A percentile compares a stretch with the other conserved stretches of the same genome.
Evolutionary conservation across 2,113 vertebrate species (phyloP).

Genomic region (Cygnus atratus): DNA sequence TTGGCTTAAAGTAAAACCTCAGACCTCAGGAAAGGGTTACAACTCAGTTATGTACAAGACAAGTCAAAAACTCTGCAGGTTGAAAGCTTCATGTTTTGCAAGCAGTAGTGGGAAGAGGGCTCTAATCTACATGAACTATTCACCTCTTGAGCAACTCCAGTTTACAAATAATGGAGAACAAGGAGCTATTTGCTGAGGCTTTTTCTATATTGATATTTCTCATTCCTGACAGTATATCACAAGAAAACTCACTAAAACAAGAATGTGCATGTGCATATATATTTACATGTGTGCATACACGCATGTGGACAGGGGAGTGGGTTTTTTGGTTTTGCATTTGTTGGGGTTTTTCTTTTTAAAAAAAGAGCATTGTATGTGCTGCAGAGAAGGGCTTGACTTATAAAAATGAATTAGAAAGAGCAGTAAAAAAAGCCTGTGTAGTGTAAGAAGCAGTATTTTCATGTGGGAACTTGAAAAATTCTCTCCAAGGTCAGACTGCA

Average conservation of each 20-base stretch:
- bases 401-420: background rate
- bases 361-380: background rate
- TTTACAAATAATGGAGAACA: background rate
- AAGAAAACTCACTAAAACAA: background rate
- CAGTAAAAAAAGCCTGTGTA: background rate
- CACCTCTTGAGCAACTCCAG: slow-evolving; percentile 42
- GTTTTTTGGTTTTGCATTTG: background rate
- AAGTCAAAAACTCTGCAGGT: background rate
- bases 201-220: background rate
- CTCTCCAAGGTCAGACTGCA: background rate
- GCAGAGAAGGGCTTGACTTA: background rate
- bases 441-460: background rate
- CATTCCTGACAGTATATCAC: background rate
- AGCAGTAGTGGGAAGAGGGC: background rate
- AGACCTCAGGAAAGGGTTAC: background rate
- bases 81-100: slow-evolving; percentile 30
- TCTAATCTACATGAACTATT: slow-evolving; percentile 44
- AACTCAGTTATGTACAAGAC: background rate
- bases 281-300: background rate
- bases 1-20: background rate
- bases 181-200: background rate
- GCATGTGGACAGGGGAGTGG: background rate
- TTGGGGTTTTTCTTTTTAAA: background rate
- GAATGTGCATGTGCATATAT: background rate
- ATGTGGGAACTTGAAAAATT: background rate